Evolutionary conservation across 1,140 invertebrate species (phyloP).

Genomic region (Brachystomella parvula): DNA sequence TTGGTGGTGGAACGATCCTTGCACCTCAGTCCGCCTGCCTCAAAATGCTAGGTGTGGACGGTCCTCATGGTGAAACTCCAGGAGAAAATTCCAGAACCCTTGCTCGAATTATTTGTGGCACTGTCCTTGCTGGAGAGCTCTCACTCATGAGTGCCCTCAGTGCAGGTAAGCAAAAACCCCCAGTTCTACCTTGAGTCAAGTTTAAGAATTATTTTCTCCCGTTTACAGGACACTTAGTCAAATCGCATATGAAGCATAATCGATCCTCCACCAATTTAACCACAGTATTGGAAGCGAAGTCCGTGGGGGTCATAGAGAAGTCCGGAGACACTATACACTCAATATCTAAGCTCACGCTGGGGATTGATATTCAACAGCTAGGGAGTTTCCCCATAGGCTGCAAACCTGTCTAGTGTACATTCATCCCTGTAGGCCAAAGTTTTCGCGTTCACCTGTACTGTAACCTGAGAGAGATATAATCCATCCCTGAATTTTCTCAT

Average conservation of each 20-base stretch:
- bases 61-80: conserved; percentile 45
- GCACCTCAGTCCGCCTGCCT: conserved; percentile 87
- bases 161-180: too few relatives aligned
- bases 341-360: not conserved
- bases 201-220: conserved; percentile 73
- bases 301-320: not conserved
- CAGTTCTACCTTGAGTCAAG: conserved; percentile 55
- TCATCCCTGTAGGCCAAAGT: not conserved
- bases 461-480: not conserved
- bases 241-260: conserved; percentile 87
- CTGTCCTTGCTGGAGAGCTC: conserved; percentile 94
- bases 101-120: conserved; percentile 85
- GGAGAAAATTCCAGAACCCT: conserved; percentile 84
- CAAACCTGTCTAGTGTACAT: conserved; percentile 1
- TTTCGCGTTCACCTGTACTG: too few relatives aligned
- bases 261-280: conserved; percentile 46
- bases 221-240: conserved; percentile 94
- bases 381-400: conserved; percentile 14
- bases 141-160: conserved; percentile 77
- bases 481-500: not conserved
- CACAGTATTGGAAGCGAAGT: not conserved
- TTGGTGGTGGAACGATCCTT: conserved; percentile 92
- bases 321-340: not conserved
- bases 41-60: conserved; percentile 78
- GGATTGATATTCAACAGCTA: conserved; percentile 9